Conservation (phyloP, 2,797 vertebrate genomes). For the Macropus fuliginosus region DNA sequence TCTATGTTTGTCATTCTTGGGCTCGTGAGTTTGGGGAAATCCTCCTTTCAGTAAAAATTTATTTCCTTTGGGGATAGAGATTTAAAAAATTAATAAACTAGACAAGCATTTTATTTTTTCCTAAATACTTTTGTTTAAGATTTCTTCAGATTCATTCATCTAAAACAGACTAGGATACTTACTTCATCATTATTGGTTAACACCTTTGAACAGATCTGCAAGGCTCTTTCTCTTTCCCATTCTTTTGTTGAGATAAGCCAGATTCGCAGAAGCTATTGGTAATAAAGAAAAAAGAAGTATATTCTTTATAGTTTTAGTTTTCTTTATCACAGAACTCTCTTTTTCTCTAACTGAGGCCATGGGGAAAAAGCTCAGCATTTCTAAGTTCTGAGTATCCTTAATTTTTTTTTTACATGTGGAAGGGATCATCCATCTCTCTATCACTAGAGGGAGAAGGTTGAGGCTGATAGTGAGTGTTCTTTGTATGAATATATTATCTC, state of each 20-base stretch:
- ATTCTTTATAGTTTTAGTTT: not conserved
- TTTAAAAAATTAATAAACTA: not conserved
- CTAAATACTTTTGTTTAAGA: not conserved
- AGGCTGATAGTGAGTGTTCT: not conserved
- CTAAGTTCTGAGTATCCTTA: not conserved
- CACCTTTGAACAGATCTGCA: constrained; percentile 61
- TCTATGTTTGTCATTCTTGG: not conserved
- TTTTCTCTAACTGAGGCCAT: not conserved
- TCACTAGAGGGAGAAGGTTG: not conserved
- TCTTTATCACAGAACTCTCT: not conserved
- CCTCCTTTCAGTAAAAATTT: not conserved
- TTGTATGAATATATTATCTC: not conserved
- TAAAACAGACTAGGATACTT: not conserved
- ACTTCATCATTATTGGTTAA: constrained; percentile 52
- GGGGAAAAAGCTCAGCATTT: not conserved
- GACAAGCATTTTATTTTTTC: not conserved
- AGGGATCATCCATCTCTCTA: not conserved
- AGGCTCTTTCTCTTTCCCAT: constrained; percentile 80
- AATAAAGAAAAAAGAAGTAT: constrained; percentile 31
- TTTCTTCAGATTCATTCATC: not conserved
- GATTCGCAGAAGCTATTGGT: constrained; percentile 78
- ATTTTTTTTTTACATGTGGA: not conserved
- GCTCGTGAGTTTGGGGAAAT: not conserved
- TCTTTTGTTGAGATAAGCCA: constrained; percentile 76
- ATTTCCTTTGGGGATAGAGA: not conserved